Base-by-base conservation (phyloP, 2,797 vertebrate genomes). In the Cuculus canorus region DNA sequence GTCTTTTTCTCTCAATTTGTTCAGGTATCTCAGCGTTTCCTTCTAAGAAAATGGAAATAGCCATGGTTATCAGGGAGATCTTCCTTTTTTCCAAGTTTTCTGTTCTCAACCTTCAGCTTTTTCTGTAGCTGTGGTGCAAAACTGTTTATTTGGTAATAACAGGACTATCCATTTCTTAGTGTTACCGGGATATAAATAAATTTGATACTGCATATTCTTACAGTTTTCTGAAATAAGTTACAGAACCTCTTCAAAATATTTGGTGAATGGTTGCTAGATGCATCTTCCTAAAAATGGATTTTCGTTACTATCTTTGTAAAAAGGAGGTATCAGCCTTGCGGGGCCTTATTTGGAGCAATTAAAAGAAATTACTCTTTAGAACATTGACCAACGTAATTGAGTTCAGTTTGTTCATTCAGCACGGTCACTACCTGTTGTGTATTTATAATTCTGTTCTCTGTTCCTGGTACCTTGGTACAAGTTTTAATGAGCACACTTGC, bases 141-240 rank as follows among this genome's bases (percentile, higher is more conserved):
- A 63, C 18, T 57, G 7, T 93, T 93, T 92, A 14, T 13, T 24
- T 61, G 25, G 70, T 80, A 79, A 50, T 57, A 45, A 18, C 39
- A 87, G 61, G 81, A n/a, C 37, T 75, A 17, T 92, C 61, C 60
- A 32, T 94, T 96, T 97, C 72, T 48, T n/a, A 33, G 41, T 73
- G 47, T 70, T 96, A 56, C 59, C 18, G n/a, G 7, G 70, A 43
- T 65, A 75, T 54, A 86, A 69, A 52, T 70, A 78, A 53, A 91
- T 86, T 82, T 92, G 76, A 80, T 95, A 45, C n/a, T 86, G 43
- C 48, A 39, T 86, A 35, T 91, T 86, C 82, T 96, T 66, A 84
- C 19, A 88, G 27, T 91, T 92, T 90, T 82, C 72, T 93, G 68
- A 52, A 94, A 33, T 69, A 45, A 88, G 35, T 81, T 64, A 15